A percentile compares a stretch with the other conserved stretches of the same genome.
Evolutionary conservation across 2,888 invertebrate species (phyloP).

Genomic region (Chloromyia formosa): DNA sequence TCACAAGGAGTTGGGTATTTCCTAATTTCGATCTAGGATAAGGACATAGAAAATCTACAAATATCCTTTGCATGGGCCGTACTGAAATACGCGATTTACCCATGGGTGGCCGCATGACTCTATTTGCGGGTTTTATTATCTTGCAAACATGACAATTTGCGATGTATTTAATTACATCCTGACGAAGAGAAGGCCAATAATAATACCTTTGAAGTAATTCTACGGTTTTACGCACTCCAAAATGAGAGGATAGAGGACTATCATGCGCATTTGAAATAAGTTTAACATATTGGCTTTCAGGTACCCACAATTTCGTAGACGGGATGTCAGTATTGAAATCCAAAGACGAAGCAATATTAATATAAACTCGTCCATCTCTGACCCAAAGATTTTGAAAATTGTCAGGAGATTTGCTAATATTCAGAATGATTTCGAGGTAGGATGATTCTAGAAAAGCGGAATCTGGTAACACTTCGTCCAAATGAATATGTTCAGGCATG

Average conservation of each 20-base stretch:
- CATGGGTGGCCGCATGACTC: slow-evolving; percentile 46
- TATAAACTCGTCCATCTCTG: background rate
- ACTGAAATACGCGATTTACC: background rate
- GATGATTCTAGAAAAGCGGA: background rate
- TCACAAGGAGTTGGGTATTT: slow-evolving; percentile 43
- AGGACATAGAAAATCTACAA: slow-evolving; percentile 49
- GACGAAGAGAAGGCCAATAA: slow-evolving; percentile 50
- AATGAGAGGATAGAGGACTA: slow-evolving; percentile 8
- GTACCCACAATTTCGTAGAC: background rate
- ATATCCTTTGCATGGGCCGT: slow-evolving; percentile 45
- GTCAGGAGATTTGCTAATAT: background rate
- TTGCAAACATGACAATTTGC: slow-evolving; percentile 42
- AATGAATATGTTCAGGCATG: background rate
- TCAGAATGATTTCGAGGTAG: background rate
- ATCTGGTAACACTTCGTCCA: background rate
- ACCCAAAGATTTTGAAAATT: background rate
- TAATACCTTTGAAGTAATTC: slow-evolving; percentile 38
- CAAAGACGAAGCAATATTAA: background rate
- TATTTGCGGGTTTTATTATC: background rate
- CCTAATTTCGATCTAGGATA: slow-evolving; percentile 48
- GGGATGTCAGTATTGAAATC: background rate
- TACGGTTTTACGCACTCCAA: slow-evolving; percentile 44
- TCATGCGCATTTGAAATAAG: slow-evolving; percentile 34
- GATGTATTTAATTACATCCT: slow-evolving; percentile 40
- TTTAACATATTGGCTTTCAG: background rate